Base-by-base conservation (phyloP, 1,140 invertebrate genomes). In the Heliconius himera region DNA sequence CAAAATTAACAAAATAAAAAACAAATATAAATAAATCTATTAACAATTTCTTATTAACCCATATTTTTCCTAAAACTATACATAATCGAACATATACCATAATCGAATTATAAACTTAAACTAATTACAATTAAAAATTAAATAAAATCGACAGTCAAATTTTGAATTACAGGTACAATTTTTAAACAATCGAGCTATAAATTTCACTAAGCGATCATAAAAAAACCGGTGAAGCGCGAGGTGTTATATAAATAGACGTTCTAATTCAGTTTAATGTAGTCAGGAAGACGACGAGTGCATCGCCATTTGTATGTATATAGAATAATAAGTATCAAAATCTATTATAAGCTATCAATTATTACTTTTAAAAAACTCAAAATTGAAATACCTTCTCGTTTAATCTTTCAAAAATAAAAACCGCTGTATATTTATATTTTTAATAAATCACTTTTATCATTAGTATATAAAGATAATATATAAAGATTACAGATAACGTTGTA, bases 241-340 rank as follows among this genome's bases (percentile, higher is more conserved):
- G 56, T 77, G 78, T 78, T 82, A 74, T 71, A 84, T 83, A 84
- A 83, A 83, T 85, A 85, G 81, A 72, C 71, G 78, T 6, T 87
- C 86, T 87, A 85, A 86, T 84, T 87, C 83, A 79, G 77, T 80
- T 80, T 76, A 80, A 80, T 80, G 74, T 80, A 76, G 74, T 76
- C 76, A 80, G 74, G 79, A 66, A 66, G 60, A 66, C 60, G 60
- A 66, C 60, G 60, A 66, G 60, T 66, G 60, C 60, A 66, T 66
- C 60, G 13, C 60, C 26, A 66, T 22, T 66, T 16, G 60, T 66
- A 66, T 46, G 18, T 51, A 51, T 16, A 66, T 66, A 66, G n/a
- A 66, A 66, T 29, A 66, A 66, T 29, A 29, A 66, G 11, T 66
- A 66, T 66, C 26, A 29, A 66, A 29, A 66, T 29, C 22, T 29